Conservation (phyloP, 2,113 vertebrate species). For the Phylloscopus trochiloides region DNA sequence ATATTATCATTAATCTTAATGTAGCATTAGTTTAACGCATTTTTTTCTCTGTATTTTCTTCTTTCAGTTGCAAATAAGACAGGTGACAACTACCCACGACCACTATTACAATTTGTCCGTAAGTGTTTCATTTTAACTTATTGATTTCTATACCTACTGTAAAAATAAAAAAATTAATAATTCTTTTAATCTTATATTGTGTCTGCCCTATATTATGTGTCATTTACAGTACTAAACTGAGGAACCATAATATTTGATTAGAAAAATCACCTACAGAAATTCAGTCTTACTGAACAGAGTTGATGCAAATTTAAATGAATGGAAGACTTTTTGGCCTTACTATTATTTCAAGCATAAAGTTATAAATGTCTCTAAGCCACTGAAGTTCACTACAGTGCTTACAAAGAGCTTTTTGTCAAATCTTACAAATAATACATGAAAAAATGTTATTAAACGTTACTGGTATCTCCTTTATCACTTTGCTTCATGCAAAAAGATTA, state of each 20-base stretch:
- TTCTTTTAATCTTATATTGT: not conserved
- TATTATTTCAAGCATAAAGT: not conserved
- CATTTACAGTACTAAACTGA: not conserved
- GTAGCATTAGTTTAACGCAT: not conserved
- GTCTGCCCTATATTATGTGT: not conserved
- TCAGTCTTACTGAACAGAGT: not conserved
- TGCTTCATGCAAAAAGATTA: not conserved
- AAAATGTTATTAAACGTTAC: not conserved
- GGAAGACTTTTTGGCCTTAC: not conserved
- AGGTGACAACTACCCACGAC: slow-evolving; percentile 80
- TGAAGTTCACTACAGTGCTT: not conserved
- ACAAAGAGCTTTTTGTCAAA: not conserved
- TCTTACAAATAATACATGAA: not conserved
- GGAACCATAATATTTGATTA: not conserved
- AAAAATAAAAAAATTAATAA: not conserved
- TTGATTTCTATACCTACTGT: not conserved
- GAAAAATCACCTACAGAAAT: not conserved
- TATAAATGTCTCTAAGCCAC: not conserved
- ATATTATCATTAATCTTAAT: not conserved
- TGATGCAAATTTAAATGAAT: not conserved
- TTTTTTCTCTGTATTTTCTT: not conserved
- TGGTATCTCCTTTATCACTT: not conserved
- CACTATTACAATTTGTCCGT: slow-evolving; percentile 85
- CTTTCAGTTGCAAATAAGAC: slow-evolving; percentile 90
- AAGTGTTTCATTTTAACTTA: slow-evolving; percentile 64